These are phyloP conservation scores for Toxonevra muliebris DNA, from an alignment of 2,888 invertebrate species.

Conservation along the genomic window DNA sequence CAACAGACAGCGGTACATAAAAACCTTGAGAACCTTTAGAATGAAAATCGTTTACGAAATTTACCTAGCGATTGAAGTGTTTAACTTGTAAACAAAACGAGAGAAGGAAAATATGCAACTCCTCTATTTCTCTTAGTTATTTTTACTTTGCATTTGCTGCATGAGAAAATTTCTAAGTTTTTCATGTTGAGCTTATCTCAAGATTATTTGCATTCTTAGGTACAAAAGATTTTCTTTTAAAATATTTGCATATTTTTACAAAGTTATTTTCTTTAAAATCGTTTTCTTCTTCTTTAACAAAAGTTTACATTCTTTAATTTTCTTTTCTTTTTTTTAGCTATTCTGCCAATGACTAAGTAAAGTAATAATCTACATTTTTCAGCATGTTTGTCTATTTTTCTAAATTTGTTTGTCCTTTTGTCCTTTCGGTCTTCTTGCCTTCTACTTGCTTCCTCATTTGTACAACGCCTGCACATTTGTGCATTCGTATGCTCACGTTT, in stretches of 20 bases:
- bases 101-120: no score
- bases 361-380: no score
- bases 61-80: no score
- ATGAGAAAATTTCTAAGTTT: constrained; percentile 1
- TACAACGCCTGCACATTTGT: neutral
- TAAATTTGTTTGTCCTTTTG: constrained; percentile 11
- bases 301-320: neutral
- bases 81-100: no score
- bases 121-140: no score
- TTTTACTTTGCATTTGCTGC: neutral
- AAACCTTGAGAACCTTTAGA: no score
- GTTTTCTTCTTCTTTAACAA: neutral
- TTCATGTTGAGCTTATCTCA: constrained; percentile 19
- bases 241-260: neutral
- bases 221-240: constrained; percentile 13
- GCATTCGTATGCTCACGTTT: neutral
- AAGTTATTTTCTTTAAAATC: no score
- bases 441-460: no score
- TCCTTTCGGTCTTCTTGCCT: neutral
- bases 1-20: no score
- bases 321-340: neutral
- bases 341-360: neutral
- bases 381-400: no score
- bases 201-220: constrained; percentile 18
- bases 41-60: no score